Evolutionary conservation across 2,797 vertebrate genomes (phyloP), one percentile per base, ranked within the genome.

Genomic region (Poecilia velifera): DNA sequence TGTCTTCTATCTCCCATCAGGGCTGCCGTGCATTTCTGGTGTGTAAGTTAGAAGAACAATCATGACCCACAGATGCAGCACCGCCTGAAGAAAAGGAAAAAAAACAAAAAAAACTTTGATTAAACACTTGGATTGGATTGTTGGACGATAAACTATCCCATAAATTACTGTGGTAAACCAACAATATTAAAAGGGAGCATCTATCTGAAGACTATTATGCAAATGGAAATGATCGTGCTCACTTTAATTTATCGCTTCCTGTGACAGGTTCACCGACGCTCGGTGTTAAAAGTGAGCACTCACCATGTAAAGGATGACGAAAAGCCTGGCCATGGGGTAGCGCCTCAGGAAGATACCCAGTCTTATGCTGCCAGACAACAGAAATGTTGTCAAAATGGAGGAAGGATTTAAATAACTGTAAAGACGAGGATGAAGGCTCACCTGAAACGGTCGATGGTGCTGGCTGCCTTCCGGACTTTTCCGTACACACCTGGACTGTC

Each of bases 61-160:
- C 98, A 99, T 99, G 88, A 99, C 98, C 98, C 98, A 99, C 72
- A 99, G 94, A 84, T 99, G 98, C 82, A 99, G 96, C 34, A 98
- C 88, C 0, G 95, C 98, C 98, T 99, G 86, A 94, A 57, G 87
- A 90, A 81, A 88, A 36, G 55, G n/a, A n/a, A 18, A 14, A 55
- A 2, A 20, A 6, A 6, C 7, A 53, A 53, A 53, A 53, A 41
- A 41, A 53, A 8, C 20, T 9, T 10, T 16, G 13, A 47, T 46
- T 6, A 46, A 45, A 18, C 3, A 39, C 36, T 28, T 6, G 1
- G 28, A n/a, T 2, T 49, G 47, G 2, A 51, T 51, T 51, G 49
- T 51, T 20, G 2, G 47, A 51, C 6, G 0, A 25, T 2, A 16
- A 6, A 22, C 7, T 22, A 9, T 9, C 20, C 20, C 49, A 22